Base-by-base conservation (phyloP, 2,888 invertebrate genomes). In the Candidula unifasciata region DNA sequence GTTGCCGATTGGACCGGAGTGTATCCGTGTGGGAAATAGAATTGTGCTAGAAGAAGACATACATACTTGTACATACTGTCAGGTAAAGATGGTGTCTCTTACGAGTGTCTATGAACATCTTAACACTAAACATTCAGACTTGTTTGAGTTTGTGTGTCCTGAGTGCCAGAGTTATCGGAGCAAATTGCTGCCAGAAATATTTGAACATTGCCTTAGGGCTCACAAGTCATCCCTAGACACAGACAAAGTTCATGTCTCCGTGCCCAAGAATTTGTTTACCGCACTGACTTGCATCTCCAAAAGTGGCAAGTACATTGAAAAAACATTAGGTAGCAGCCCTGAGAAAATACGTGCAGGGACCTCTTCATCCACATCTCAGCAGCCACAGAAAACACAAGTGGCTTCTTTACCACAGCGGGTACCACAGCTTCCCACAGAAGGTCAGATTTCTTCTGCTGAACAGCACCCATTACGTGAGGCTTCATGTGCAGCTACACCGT, bases 81-180 rank as follows among this genome's bases (percentile, higher is more conserved):
- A 89, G 74, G 84, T 88, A 21, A 90, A 90, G 79, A 88, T 91
- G 88, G 90, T 90, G 21, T 89, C 90, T 8, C 77, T 91, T 37
- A 89, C 90, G 66, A 89, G 86, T 66, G 91, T 90, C 10, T 90
- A 90, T 82, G 87, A 88, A 35, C 91, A 91, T 86, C 83, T 91
- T 8, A 90, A 91, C 86, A 82, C 86, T 10, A 87, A 89, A 66
- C 91, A 91, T 82, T 86, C 87, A 16, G 91, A 91, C 81, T 88
- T 90, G 3, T 91, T 91, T 89, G 90, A 90, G 54, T 89, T 89
- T 87, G 89, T 90, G 6, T 91, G 91, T 86, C 90, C 91, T n/a
- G 82, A 88, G 16, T 91, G 91, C 86, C 90, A 91, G 86, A 81
- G 78, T 68, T 91, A 88, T 82, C 90, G 90, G 79, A 88, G 88